A percentile compares a stretch with the other conserved stretches of the same genome.
Conservation (phyloP, 2,113 vertebrate species). For the Stomatorhinus ivindoensis region DNA sequence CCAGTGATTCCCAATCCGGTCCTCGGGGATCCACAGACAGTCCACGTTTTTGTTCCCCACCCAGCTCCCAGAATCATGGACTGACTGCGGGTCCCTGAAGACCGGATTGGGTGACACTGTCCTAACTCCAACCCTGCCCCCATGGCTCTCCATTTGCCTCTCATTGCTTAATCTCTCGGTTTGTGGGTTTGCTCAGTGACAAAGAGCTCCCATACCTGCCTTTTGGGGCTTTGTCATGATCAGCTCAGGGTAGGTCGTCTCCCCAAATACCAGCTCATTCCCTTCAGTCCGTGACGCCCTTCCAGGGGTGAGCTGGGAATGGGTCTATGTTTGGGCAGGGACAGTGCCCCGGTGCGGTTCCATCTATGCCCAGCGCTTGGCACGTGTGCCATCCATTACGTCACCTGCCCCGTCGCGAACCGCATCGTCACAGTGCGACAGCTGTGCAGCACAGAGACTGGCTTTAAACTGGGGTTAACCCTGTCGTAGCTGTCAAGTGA, state of each 20-base stretch:
- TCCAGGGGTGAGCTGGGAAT: neutral
- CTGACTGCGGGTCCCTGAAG: too few relatives aligned
- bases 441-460: neutral
- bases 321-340: neutral
- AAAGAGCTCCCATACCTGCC: neutral
- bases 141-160: neutral
- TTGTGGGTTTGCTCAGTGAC: neutral
- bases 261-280: neutral
- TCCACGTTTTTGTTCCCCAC: too few relatives aligned
- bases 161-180: neutral
- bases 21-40: too few relatives aligned
- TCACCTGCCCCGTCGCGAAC: neutral
- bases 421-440: neutral
- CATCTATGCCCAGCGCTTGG: neutral
- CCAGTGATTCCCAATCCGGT: neutral
- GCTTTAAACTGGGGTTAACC: neutral
- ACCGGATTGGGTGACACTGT: too few relatives aligned
- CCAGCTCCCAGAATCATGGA: too few relatives aligned
- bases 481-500: neutral
- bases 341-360: neutral
- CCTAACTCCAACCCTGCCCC: neutral
- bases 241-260: neutral
- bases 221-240: neutral
- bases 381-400: neutral
- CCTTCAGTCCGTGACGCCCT: neutral